These are phyloP conservation scores for Drosophila guanche DNA, from an alignment of 1,140 invertebrate species.

Conservation along the genomic window DNA sequence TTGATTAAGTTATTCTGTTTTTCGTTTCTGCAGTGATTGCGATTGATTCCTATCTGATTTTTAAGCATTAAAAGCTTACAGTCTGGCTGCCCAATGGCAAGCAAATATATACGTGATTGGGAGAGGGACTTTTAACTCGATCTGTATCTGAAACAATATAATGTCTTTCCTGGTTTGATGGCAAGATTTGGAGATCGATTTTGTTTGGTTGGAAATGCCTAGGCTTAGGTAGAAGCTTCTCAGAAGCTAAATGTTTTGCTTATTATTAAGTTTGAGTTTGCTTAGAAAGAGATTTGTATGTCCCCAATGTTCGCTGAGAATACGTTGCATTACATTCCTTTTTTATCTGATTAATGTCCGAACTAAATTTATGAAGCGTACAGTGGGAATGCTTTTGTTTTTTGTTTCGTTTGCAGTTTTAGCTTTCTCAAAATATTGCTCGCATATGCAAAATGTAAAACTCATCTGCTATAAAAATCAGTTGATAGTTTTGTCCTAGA, in stretches of 20 bases:
- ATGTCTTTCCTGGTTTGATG: constrained; percentile 3
- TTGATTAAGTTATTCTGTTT: constrained; percentile 45
- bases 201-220: constrained; percentile 12
- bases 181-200: constrained; percentile 31
- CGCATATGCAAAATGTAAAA: constrained; percentile 54
- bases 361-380: constrained; percentile 1
- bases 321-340: not conserved
- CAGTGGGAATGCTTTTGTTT: constrained; percentile 1
- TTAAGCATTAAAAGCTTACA: constrained; percentile 65
- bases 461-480: constrained; percentile 51
- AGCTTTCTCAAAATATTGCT: constrained; percentile 44
- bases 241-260: constrained; percentile 60
- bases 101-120: constrained; percentile 49
- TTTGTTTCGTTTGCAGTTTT: constrained; percentile 4
- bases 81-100: constrained; percentile 55
- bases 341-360: not conserved
- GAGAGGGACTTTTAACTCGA: constrained; percentile 6
- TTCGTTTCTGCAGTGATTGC: constrained; percentile 59
- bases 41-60: constrained; percentile 57
- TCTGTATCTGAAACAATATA: constrained; percentile 27
- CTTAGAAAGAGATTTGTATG: constrained; percentile 16
- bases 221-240: constrained; percentile 64
- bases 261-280: constrained; percentile 41
- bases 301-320: constrained; percentile 11
- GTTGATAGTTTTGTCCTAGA: constrained; percentile 39